Percentiles rank a stretch among this genome's conserved stretches.
These are phyloP conservation scores for Drosophila sproati DNA, from an alignment of 1,140 invertebrate genomes.

Conservation along the genomic window DNA sequence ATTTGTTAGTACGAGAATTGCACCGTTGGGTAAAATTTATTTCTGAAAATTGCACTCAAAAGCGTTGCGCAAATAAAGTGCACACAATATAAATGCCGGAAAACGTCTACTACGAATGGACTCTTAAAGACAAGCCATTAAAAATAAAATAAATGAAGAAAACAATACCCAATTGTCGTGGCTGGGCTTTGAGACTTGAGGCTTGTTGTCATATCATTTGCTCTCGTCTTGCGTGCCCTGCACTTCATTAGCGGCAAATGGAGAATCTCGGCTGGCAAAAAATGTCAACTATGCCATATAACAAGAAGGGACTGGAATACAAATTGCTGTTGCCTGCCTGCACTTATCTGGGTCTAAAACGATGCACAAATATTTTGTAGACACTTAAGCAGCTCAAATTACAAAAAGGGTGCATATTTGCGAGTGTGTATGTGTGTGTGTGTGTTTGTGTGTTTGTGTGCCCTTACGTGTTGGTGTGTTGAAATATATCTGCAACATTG, in stretches of 20 bases:
- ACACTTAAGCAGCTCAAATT: slow-evolving; percentile 64
- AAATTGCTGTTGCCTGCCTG: slow-evolving; percentile 14
- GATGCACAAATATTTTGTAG: slow-evolving; percentile 67
- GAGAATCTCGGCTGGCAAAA: slow-evolving; percentile 8
- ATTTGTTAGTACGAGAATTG: slow-evolving; percentile 77
- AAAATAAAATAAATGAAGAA: neutral
- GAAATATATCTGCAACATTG: slow-evolving; percentile 72
- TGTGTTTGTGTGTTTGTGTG: slow-evolving; percentile 25
- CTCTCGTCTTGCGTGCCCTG: slow-evolving; percentile 13
- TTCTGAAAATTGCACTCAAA: slow-evolving; percentile 69
- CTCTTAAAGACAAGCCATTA: slow-evolving; percentile 17
- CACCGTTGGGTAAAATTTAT: slow-evolving; percentile 79
- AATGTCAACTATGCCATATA: slow-evolving; percentile 14
- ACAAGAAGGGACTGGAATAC: neutral
- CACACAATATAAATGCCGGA: slow-evolving; percentile 39
- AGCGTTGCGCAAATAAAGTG: slow-evolving; percentile 49
- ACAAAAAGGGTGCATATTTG: slow-evolving; percentile 18
- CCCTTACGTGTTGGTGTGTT: slow-evolving; percentile 25
- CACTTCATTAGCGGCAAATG: slow-evolving; percentile 43
- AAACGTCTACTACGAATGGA: neutral
- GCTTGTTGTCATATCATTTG: slow-evolving; percentile 49
- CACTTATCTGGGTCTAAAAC: slow-evolving; percentile 60
- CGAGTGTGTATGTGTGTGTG: slow-evolving; percentile 19
- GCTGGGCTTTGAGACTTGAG: slow-evolving; percentile 9
- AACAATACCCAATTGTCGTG: slow-evolving; percentile 26